A percentile compares a stretch with the other conserved stretches of the same genome.
phyloP scores from a whole-genome alignment of 2,797 vertebrate genomes.

The Adelosebastes latens region DNA sequence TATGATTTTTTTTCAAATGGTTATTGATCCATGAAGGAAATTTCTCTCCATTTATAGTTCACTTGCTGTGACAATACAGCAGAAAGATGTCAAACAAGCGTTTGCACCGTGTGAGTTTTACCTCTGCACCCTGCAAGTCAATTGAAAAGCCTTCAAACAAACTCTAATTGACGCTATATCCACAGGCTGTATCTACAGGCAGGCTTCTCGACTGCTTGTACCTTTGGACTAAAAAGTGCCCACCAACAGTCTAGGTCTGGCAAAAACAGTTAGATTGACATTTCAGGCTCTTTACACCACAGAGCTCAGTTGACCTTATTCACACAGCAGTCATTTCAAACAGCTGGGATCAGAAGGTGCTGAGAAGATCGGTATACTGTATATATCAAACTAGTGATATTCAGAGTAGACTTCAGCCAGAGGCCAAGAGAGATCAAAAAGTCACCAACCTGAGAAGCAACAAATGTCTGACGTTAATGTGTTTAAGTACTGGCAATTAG shows the following conservation, averaged over 20 bases:
- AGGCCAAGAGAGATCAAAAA: not conserved
- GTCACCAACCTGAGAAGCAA: not conserved
- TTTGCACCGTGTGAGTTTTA: constrained; percentile 36
- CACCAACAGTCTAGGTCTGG: constrained; percentile 46
- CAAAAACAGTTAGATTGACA: constrained; percentile 62
- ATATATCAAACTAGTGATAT: not conserved
- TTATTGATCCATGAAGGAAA: constrained; percentile 18
- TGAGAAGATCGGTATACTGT: not conserved
- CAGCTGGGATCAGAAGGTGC: constrained; percentile 35
- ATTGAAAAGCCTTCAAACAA: constrained; percentile 61
- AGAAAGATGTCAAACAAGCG: constrained; percentile 54
- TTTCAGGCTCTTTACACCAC: constrained; percentile 52
- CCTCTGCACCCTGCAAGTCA: constrained; percentile 51
- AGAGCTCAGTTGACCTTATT: constrained; percentile 54
- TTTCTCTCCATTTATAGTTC: constrained; percentile 20
- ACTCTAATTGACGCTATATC: constrained; percentile 63
- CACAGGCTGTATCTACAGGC: constrained; percentile 63
- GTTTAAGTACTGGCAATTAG: not conserved
- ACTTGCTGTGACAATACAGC: constrained; percentile 42
- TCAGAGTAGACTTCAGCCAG: not conserved
- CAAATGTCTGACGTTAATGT: not conserved
- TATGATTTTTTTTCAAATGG: not conserved
- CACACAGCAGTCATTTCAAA: constrained; percentile 51
- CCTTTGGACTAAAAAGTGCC: constrained; percentile 48
- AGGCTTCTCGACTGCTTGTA: constrained; percentile 54